These are phyloP conservation scores for Rapana venosa DNA, from an alignment of 2,888 invertebrate genomes.

Conservation along the genomic window DNA sequence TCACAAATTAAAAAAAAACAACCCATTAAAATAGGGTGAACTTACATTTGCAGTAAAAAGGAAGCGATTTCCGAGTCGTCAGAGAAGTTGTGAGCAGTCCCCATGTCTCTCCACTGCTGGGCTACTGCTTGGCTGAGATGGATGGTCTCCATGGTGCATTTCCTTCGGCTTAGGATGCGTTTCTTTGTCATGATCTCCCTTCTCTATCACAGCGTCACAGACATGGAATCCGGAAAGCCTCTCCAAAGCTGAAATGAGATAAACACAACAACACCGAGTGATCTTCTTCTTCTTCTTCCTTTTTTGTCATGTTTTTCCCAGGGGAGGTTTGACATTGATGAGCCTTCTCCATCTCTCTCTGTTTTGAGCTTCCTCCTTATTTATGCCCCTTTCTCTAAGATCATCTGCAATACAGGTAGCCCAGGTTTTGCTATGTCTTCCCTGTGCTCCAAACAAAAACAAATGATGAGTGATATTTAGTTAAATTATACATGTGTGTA, in stretches of 20 bases:
- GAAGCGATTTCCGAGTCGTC: conserved; percentile 25
- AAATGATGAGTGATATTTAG: neutral
- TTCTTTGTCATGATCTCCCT: neutral
- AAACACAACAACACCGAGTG: neutral
- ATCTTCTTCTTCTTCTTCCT: too few species aligned
- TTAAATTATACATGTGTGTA: neutral
- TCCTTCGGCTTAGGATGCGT: neutral
- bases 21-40: neutral
- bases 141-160: neutral
- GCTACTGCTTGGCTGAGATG: neutral
- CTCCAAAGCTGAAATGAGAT: too few species aligned
- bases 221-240: too few species aligned
- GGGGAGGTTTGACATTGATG: too few species aligned
- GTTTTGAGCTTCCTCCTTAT: too few species aligned
- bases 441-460: too few species aligned
- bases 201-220: neutral
- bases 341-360: too few species aligned
- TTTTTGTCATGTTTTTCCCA: too few species aligned
- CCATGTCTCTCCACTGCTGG: conserved; percentile 2
- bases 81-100: neutral
- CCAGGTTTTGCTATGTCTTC: too few species aligned
- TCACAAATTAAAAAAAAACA: neutral
- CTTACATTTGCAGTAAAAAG: conserved; percentile 22
- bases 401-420: too few species aligned
- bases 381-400: too few species aligned